A percentile compares a stretch with the other conserved stretches of the same genome.
phyloP scores from a whole-genome alignment of 2,888 invertebrate genomes.

The Brachynemurus nebulosus region DNA sequence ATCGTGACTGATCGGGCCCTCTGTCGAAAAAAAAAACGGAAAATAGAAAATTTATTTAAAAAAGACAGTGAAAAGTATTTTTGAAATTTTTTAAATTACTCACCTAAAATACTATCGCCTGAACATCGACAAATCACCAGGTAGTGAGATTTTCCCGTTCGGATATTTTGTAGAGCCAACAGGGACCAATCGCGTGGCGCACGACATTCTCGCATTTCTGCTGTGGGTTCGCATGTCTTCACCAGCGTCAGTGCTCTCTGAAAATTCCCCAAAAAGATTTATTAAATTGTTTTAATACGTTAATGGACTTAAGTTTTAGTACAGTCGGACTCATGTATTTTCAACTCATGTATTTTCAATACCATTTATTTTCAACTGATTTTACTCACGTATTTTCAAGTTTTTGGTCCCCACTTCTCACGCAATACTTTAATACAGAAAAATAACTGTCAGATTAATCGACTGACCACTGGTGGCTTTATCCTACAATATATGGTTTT shows the following conservation, averaged over 20 bases:
- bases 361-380: too few species aligned
- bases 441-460: too few species aligned
- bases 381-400: too few species aligned
- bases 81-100: conserved; percentile 23
- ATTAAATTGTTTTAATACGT: too few species aligned
- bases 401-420: too few species aligned
- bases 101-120: conserved; percentile 70
- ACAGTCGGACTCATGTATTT: too few species aligned
- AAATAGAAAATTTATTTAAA: background rate
- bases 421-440: too few species aligned
- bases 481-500: too few species aligned
- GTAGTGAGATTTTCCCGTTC: conserved; percentile 89
- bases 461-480: too few species aligned
- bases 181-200: conserved; percentile 85
- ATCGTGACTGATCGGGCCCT: conserved; percentile 88
- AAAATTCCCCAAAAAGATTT: conserved; percentile 21
- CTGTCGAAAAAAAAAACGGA: conserved; percentile 33
- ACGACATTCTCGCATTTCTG: conserved; percentile 78
- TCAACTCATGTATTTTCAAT: too few species aligned
- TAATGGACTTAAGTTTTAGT: too few species aligned
- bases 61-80: too few species aligned
- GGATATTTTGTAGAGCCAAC: conserved; percentile 76
- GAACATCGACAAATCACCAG: conserved; percentile 86
- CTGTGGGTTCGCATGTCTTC: conserved; percentile 87
- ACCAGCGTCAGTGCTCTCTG: conserved; percentile 72